These are phyloP conservation scores for Fratercula arctica DNA, from an alignment of 2,797 vertebrate genomes.

Conservation along the genomic window DNA sequence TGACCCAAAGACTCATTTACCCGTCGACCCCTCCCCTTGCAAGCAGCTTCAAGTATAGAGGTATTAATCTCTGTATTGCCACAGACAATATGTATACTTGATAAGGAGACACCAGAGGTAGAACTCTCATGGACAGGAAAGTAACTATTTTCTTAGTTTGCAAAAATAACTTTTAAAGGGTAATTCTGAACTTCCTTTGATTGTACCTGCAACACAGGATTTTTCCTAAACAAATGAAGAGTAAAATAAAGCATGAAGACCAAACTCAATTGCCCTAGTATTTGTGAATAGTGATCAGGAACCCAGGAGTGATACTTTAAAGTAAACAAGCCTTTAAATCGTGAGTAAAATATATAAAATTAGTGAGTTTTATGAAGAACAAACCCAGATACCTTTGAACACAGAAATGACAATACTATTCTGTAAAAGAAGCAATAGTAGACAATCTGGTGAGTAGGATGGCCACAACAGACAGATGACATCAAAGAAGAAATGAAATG, in stretches of 20 bases:
- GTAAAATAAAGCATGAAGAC: neutral
- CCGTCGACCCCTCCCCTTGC: rapidly evolving
- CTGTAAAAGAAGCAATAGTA: neutral
- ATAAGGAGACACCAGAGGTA: neutral
- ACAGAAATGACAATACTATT: neutral
- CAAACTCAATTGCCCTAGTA: neutral
- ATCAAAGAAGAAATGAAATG: neutral
- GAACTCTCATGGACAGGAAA: neutral
- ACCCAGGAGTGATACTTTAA: neutral
- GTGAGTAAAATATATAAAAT: neutral
- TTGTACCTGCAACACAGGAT: neutral
- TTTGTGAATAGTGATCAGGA: neutral
- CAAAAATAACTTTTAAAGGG: neutral
- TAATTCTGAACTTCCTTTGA: neutral
- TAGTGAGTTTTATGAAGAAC: neutral
- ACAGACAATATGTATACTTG: neutral
- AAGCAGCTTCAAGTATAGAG: neutral
- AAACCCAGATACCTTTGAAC: neutral
- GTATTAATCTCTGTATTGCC: neutral
- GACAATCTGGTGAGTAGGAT: neutral
- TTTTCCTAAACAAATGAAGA: neutral
- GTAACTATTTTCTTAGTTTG: neutral
- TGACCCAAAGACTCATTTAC: neutral
- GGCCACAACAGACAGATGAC: neutral
- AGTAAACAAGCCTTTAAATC: neutral